Conservation (phyloP, 2,797 vertebrate species). For the Pelochelys cantorii region DNA sequence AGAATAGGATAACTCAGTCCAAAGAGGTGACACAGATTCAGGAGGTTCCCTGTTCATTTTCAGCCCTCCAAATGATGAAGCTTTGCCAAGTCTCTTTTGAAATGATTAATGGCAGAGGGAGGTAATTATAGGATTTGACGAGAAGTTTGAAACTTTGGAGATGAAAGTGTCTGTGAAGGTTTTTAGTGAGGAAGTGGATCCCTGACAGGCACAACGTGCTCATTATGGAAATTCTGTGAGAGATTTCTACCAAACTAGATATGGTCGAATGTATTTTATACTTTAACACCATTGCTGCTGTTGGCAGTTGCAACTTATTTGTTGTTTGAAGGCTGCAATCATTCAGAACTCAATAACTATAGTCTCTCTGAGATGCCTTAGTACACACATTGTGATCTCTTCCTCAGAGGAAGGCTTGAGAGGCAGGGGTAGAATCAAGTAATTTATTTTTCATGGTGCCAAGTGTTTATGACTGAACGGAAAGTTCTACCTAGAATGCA, state of each 20-base stretch:
- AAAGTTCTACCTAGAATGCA: constrained; percentile 1
- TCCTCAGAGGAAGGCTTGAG: neutral
- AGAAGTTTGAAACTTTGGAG: constrained; percentile 73
- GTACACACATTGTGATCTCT: neutral
- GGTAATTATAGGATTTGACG: constrained; percentile 75
- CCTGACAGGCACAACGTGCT: constrained; percentile 75
- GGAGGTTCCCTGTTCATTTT: constrained; percentile 55
- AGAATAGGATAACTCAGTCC: constrained; percentile 43
- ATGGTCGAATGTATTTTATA: constrained; percentile 60
- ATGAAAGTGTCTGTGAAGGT: constrained; percentile 75
- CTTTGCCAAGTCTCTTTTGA: constrained; percentile 64
- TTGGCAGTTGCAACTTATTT: constrained; percentile 41
- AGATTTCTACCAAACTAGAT: constrained; percentile 60
- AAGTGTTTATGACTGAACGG: constrained; percentile 12
- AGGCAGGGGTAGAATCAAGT: neutral
- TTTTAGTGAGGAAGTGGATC: constrained; percentile 75
- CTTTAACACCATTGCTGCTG: constrained; percentile 65
- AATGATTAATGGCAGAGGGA: constrained; percentile 75
- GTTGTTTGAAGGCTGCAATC: constrained; percentile 28
- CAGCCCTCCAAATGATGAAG: constrained; percentile 45
- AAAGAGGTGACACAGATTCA: constrained; percentile 38
- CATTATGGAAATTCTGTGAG: constrained; percentile 76
- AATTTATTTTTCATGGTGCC: neutral
- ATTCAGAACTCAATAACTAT: constrained; percentile 26
- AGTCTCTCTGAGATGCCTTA: constrained; percentile 36